Evolutionary conservation across 1,140 invertebrate species (phyloP).

Genomic region (Aethina tumida): DNA sequence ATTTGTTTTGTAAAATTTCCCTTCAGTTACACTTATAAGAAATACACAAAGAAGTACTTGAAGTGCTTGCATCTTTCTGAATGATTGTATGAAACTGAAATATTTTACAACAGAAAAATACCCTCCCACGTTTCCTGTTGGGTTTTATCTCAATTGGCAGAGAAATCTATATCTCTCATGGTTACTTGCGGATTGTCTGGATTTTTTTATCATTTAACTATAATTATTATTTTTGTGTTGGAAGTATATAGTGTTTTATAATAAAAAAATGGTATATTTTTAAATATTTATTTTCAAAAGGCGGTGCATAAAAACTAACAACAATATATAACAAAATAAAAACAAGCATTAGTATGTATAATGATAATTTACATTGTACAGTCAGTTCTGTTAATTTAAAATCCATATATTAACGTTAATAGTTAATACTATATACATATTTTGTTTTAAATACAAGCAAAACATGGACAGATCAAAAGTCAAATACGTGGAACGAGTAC

Average conservation of each 20-base stretch:
- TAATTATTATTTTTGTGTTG: slow-evolving; percentile 1
- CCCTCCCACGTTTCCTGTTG: slow-evolving; percentile 6
- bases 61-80: slow-evolving; percentile 2
- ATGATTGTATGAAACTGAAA: background rate
- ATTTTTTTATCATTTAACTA: no score
- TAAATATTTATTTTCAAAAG: slow-evolving; percentile 15
- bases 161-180: no score
- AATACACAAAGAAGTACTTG: slow-evolving; percentile 4
- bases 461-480: background rate
- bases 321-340: slow-evolving; percentile 14
- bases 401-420: background rate
- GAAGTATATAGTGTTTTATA: background rate
- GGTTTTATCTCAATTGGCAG: slow-evolving; percentile 8
- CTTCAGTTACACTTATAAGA: background rate
- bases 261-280: slow-evolving; percentile 3
- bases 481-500: background rate
- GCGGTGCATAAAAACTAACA: slow-evolving; percentile 16
- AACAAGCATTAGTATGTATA: slow-evolving; percentile 21
- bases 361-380: slow-evolving; percentile 8
- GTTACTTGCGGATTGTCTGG: no score
- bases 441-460: background rate
- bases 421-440: background rate
- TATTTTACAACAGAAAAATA: background rate
- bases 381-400: slow-evolving; percentile 9
- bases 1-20: slow-evolving; percentile 13